Evolutionary conservation across 2,888 invertebrate genomes (phyloP), one percentile per base, ranked within the genome.

Genomic region (Phaedon cochleariae): DNA sequence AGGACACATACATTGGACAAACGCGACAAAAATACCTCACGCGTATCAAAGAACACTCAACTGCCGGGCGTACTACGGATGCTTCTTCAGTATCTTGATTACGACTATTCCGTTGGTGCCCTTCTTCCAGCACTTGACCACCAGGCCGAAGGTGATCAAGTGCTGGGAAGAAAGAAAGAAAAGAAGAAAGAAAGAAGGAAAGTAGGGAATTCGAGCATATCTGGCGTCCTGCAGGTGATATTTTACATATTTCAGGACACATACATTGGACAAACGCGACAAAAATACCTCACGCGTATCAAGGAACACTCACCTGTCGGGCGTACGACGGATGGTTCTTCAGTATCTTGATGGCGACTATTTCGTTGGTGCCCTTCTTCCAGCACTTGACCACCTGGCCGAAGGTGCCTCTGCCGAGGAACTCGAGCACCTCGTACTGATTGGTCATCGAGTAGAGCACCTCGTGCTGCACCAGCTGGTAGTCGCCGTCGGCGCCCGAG

Each of bases 271-370:
- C n/a, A n/a, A n/a, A n/a, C n/a, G n/a, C n/a, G n/a, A n/a, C n/a
- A n/a, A n/a, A n/a, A n/a, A n/a, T n/a, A n/a, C n/a, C n/a, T n/a
- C n/a, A n/a, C n/a, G n/a, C n/a, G n/a, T n/a, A 37, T 3, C 49
- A 20, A 58, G 21, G 17, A 45, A 2, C 15, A 62, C 73, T 70
- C 68, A 83, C 83, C 88, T 99, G 99, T 80, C 99, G 92, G 74
- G 98, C 98, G 87, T 99, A 99, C 78, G 98, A 98, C 74, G 99
- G 99, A 87, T 99, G 99, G 87, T 99, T 99, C 87, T 99, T 99
- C 68, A 99, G 88, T 84, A 99, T 99, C 88, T 99, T 99, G 85
- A 99, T 99, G 83, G 99, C 99, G 80, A 99, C 98, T 82, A 99
- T 98, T 86, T 99, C 98, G 84, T 97, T 99, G 79, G 99, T 99